Base-by-base conservation (phyloP, 2,113 vertebrate species). In the Catharus fuscescens region DNA sequence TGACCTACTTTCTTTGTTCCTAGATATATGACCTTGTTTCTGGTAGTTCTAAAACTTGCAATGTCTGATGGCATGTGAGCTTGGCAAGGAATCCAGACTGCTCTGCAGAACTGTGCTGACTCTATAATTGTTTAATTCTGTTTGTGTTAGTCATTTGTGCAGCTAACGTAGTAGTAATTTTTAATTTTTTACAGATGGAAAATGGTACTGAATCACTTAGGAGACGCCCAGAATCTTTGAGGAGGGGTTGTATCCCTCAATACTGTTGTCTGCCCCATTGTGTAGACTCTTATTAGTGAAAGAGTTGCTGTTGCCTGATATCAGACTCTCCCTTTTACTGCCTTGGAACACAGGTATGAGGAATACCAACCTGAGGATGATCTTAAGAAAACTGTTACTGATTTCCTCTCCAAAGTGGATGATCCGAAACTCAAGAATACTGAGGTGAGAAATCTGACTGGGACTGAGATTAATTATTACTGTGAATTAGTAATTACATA, bases 381-480 rank as follows among this genome's bases (percentile, higher is more conserved):
- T 38, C 97, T 99, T 80, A 98, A 98, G 92, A 98, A 98, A 93
- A 98, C 98, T 2, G 99, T 99, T 92, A 99, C 98, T 93, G 98
- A 99, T 93, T 99, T 99, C 24, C 98, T 99, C n/a, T 97, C 99
- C 90, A 99, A 99, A 97, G 98, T 99, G 23, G 98, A 99, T 32
- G 99, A 99, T 95, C 99, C 99, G 9, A 99, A 99, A 86, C 96
- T 99, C 83, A 98, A 99, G 83, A 99, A 99, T 96, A 99, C 99
- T 70, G 98, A 99, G 99, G 99, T 99, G 96, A 98, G 98, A 67
- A 61, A 31, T 34, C 25, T 45, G 12, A 20, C 29, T 53, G 42
- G 31, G 8, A 10, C 53, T 66, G 40, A 64, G 61, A 18, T 85
- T 34, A 70, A 62, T 70, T 77, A 70, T 50, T 70, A 32, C 56